Evolutionary conservation across 1,140 invertebrate species (phyloP).

Genomic region (Mizuhopecten yessoensis): DNA sequence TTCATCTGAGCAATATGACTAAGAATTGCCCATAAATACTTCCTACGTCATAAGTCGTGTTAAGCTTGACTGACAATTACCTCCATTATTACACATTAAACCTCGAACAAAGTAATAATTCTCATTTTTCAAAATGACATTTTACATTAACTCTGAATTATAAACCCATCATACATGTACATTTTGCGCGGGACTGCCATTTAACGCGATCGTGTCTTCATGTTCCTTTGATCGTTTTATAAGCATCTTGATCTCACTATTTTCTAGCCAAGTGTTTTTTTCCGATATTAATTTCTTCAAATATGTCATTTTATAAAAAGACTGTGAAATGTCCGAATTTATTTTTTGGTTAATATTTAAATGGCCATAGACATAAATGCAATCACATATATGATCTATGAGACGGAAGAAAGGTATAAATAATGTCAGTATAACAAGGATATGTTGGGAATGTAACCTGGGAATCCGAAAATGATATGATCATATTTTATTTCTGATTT

Average conservation of each 20-base stretch:
- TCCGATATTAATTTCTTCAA: conserved; percentile 35
- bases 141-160: conserved; percentile 29
- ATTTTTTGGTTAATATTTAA: not conserved
- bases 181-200: not conserved
- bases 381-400: not conserved
- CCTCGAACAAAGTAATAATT: conserved; percentile 28
- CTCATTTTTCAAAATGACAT: conserved; percentile 39
- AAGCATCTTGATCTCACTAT: not conserved
- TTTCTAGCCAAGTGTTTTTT: not conserved
- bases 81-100: conserved; percentile 29
- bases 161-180: conserved; percentile 29
- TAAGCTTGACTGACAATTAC: conserved; percentile 4
- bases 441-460: not conserved
- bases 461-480: not conserved
- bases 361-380: not conserved
- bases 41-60: not conserved
- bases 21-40: conserved; percentile 11
- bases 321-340: conserved; percentile 38
- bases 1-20: conserved; percentile 26
- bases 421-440: not conserved
- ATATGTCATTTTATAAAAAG: conserved; percentile 4
- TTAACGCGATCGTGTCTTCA: not conserved
- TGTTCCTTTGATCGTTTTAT: not conserved
- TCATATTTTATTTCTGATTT: too few species aligned
- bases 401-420: not conserved